Evolutionary conservation across 2,888 invertebrate species (phyloP).

Genomic region (Netelia melanura): DNA sequence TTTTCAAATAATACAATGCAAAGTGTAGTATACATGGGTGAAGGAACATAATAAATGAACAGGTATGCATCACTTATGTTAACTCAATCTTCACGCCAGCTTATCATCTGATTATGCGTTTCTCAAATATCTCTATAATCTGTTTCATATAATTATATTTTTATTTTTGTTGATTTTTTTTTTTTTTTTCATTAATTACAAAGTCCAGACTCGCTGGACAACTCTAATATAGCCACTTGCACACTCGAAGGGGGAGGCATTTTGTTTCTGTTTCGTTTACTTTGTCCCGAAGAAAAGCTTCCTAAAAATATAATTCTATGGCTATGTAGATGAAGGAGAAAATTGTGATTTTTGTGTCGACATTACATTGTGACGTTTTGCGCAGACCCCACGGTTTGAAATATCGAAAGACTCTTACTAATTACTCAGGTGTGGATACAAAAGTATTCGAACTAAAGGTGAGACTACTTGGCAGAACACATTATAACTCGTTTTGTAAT

Average conservation of each 20-base stretch:
- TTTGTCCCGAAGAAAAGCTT: conserved; percentile 62
- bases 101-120: conserved; percentile 58
- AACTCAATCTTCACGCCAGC: conserved; percentile 43
- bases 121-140: conserved; percentile 51
- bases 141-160: conserved; percentile 22
- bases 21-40: conserved; percentile 55
- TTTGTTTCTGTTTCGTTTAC: conserved; percentile 15
- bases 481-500: conserved; percentile 12
- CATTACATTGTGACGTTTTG: conserved; percentile 22
- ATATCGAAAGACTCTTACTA: conserved; percentile 6
- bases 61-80: conserved; percentile 32
- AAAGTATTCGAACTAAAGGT: conserved; percentile 27
- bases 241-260: conserved; percentile 48
- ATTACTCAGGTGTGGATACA: conserved; percentile 15
- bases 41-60: conserved; percentile 65
- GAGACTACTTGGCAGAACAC: conserved; percentile 11
- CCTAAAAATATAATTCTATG: conserved; percentile 62
- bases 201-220: conserved; percentile 51
- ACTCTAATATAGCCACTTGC: conserved; percentile 53
- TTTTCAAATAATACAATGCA: conserved; percentile 64
- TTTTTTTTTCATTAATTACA: conserved; percentile 21
- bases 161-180: conserved; percentile 7
- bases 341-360: conserved; percentile 20
- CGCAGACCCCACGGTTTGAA: conserved; percentile 19
- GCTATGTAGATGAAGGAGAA: conserved; percentile 33